These are phyloP conservation scores for Acanthurus lineatus DNA, from an alignment of 2,797 vertebrate species.

Conservation along the genomic window DNA sequence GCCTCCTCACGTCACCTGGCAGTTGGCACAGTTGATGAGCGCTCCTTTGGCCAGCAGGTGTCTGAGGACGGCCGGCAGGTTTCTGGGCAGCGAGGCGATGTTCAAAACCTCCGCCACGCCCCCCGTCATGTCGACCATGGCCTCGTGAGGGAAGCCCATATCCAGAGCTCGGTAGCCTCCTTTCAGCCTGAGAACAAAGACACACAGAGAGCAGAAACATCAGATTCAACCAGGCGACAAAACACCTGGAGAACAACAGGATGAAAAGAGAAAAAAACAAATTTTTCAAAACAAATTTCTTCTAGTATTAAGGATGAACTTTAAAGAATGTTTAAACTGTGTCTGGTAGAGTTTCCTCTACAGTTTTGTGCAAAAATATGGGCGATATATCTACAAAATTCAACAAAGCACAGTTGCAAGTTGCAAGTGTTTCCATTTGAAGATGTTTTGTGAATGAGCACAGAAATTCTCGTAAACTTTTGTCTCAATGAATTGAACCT, in stretches of 20 bases:
- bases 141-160: conserved; percentile 87
- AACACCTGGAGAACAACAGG: too few relatives aligned
- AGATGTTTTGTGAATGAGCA: too few relatives aligned
- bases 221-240: neutral
- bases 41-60: conserved; percentile 80
- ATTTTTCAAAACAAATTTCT: neutral
- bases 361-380: too few relatives aligned
- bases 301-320: neutral
- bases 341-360: too few relatives aligned
- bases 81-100: conserved; percentile 54
- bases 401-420: too few relatives aligned
- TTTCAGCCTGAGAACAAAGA: conserved; percentile 77
- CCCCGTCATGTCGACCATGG: conserved; percentile 88
- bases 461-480: too few relatives aligned
- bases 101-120: conserved; percentile 80
- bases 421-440: too few relatives aligned
- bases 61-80: conserved; percentile 64
- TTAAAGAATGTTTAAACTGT: too few relatives aligned
- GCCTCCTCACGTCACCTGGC: conserved; percentile 63
- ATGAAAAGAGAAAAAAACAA: too few relatives aligned
- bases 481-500: too few relatives aligned
- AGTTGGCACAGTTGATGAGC: conserved; percentile 86
- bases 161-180: conserved; percentile 86
- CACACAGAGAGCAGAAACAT: neutral
- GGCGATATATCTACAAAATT: too few relatives aligned